phyloP scores from a whole-genome alignment of 2,113 vertebrate species.

The Heloderma charlesbogerti region DNA sequence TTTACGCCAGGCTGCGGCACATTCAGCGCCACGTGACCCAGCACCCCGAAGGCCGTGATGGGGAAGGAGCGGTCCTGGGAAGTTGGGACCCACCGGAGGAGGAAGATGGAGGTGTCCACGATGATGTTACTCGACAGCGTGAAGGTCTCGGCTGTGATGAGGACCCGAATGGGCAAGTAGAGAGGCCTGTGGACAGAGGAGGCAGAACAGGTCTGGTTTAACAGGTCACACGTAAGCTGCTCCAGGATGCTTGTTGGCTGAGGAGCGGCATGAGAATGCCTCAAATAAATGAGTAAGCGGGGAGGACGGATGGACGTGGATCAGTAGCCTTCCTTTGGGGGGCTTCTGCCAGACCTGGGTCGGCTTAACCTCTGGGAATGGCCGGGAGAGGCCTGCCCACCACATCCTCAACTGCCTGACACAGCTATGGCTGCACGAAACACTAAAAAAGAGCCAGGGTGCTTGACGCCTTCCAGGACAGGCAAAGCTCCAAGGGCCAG shows the following conservation, averaged over 20 bases:
- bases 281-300: too few species aligned
- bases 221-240: too few species aligned
- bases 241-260: too few species aligned
- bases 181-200: slow-evolving; percentile 79
- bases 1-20: too few species aligned
- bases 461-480: not conserved
- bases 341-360: not conserved
- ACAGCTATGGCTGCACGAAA: not conserved
- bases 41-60: not conserved
- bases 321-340: not conserved
- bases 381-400: not conserved
- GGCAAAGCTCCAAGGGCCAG: not conserved
- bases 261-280: too few species aligned
- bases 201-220: not conserved
- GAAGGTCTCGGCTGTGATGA: slow-evolving; percentile 90
- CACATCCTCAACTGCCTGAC: not conserved
- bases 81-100: slow-evolving; percentile 84
- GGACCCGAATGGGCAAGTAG: slow-evolving; percentile 87
- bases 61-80: not conserved
- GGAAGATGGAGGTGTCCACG: slow-evolving; percentile 91
- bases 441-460: not conserved
- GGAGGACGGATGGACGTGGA: not conserved
- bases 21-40: not conserved
- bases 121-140: slow-evolving; percentile 93
- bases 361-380: not conserved